These are phyloP conservation scores for Syrrhaptes paradoxus DNA, from an alignment of 2,113 vertebrate species.

Conservation along the genomic window DNA sequence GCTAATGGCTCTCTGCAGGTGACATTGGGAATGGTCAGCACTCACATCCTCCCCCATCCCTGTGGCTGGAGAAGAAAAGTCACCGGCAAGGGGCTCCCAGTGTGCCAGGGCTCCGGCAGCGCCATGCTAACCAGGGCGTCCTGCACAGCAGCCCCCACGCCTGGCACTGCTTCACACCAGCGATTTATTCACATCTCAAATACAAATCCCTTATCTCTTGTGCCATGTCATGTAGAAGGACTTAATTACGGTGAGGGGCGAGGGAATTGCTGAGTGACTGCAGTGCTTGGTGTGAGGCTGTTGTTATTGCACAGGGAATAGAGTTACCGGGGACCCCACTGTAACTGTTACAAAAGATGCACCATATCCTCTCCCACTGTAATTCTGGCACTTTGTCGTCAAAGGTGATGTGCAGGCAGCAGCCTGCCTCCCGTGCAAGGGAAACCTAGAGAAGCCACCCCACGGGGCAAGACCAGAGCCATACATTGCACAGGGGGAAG, in stretches of 20 bases:
- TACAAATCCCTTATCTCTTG: not conserved
- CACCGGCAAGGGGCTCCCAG: not conserved
- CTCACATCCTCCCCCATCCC: not conserved
- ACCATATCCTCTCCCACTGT: accelerated
- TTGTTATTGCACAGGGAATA: accelerated
- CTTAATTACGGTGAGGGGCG: not conserved
- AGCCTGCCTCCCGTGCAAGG: not conserved
- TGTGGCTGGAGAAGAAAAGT: not conserved
- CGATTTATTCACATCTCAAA: not conserved
- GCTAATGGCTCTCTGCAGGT: constrained; percentile 72
- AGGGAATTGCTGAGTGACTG: not conserved
- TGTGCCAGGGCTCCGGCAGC: not conserved
- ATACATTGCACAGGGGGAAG: not conserved
- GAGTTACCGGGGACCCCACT: not conserved
- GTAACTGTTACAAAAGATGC: not conserved
- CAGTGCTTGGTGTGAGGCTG: accelerated
- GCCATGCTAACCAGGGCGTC: accelerated
- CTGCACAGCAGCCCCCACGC: accelerated
- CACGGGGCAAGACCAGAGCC: accelerated
- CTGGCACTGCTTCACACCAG: not conserved
- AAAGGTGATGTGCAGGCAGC: not conserved
- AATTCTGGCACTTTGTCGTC: not conserved
- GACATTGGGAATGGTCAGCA: constrained; percentile 60
- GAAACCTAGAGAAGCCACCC: not conserved
- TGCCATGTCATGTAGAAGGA: not conserved